Evolutionary conservation across 1,140 invertebrate species (phyloP), one percentile per base, ranked within the genome.

Genomic region (Procambarus clarkii): DNA sequence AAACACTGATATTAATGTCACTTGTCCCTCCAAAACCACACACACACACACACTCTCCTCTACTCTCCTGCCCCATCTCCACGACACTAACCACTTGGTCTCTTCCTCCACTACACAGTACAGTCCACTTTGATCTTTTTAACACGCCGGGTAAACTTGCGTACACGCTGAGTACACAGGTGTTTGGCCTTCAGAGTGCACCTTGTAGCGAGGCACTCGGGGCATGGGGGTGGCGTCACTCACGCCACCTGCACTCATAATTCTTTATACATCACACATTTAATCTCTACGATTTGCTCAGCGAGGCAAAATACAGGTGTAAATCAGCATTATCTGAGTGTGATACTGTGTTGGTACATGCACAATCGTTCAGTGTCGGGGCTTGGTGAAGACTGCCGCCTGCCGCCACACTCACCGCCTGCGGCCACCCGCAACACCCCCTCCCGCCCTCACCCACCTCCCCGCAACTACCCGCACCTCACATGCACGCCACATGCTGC

Each of bases 361-460:
- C 81, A 83, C 81, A 45, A 60, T 83, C 58, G 81, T 83, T 83
- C 81, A 60, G 81, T 45, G 81, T 83, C 58, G 58, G 60, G 81
- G 81, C 81, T 83, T 83, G 81, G 81, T 60, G 81, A 83, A 71
- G 24, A 83, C 81, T 83, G 81, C 79, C 50, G 79, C 81, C 34
- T 34, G 8, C 50, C 50, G 50, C 50, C 50, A 54, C 50, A 54
- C 50, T 4, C 81, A 69, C 81, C 34, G 58, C 58, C 81, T 60
- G 58, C 81, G 58, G 58, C 58, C 81, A 46, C 45, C n/a, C 24
- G 34, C 34, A 44, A 21, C 58, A 15, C 80, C 58, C 81, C 54
- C 24, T 1, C 58, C 60, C n/a, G 58, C 58, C 81, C 58, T 34
- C 58, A 34, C 44, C 58, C 58, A 45, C 81, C 80, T 64, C 54